These are phyloP conservation scores for Rhyacichthys aspro DNA, from an alignment of 2,797 vertebrate genomes.

Conservation along the genomic window DNA sequence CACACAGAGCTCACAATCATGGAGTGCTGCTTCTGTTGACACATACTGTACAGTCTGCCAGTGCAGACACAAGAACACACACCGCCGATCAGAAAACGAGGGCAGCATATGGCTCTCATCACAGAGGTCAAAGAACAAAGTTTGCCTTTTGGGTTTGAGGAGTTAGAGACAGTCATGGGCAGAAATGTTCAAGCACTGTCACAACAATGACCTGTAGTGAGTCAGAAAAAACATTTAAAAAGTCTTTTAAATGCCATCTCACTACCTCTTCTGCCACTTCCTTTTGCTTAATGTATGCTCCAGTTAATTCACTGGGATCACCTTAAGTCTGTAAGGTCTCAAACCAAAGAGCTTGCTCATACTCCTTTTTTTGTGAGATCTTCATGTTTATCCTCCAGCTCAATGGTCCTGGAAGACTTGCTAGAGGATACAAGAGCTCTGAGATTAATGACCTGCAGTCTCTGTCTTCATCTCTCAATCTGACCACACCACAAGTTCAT, in stretches of 20 bases:
- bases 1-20: conserved; percentile 14
- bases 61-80: conserved; percentile 13
- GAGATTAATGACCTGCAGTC: too few species aligned
- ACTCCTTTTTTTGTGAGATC: conserved; percentile 14
- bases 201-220: conserved; percentile 21
- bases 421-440: conserved; percentile 29
- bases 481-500: conserved; percentile 9
- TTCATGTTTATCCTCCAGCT: conserved; percentile 40
- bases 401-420: too few species aligned
- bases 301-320: too few species aligned
- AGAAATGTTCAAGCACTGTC: conserved; percentile 32
- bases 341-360: too few species aligned
- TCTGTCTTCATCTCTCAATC: conserved; percentile 64
- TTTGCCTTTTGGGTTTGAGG: conserved; percentile 16
- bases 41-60: conserved; percentile 16
- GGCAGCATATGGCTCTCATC: conserved; percentile 52
- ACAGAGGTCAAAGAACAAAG: neutral
- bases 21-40: conserved; percentile 33
- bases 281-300: too few species aligned
- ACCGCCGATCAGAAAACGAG: conserved; percentile 29
- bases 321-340: too few species aligned
- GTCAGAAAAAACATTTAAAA: neutral
- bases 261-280: too few species aligned
- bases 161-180: conserved; percentile 18
- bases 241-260: neutral